A percentile compares a stretch with the other conserved stretches of the same genome.
Evolutionary conservation across 1,140 invertebrate genomes (phyloP).

Genomic region (Trypoxylus dichotomus): DNA sequence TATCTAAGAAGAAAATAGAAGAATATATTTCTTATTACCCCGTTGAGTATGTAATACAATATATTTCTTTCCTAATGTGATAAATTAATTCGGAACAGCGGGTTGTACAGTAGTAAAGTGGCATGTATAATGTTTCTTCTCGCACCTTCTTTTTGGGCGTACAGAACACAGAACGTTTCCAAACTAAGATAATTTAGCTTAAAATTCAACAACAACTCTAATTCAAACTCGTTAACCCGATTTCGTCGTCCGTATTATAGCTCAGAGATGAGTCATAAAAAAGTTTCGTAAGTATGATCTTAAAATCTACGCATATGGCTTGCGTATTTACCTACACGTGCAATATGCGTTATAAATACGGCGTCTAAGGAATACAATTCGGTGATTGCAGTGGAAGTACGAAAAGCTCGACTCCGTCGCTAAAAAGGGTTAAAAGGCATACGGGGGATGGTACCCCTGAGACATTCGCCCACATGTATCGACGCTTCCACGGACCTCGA

Average conservation of each 20-base stretch:
- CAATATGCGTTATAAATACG: background rate
- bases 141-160: too few species aligned
- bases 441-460: constrained; percentile 16
- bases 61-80: too few species aligned
- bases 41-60: too few species aligned
- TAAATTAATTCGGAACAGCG: too few species aligned
- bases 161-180: background rate
- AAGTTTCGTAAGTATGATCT: background rate
- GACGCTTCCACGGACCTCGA: background rate
- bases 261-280: background rate
- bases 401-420: background rate
- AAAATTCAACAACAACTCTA: background rate
- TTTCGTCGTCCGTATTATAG: background rate
- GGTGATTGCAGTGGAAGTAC: background rate
- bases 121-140: too few species aligned
- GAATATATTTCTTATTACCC: too few species aligned
- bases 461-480: constrained; percentile 20
- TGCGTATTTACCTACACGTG: background rate
- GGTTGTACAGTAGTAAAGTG: too few species aligned
- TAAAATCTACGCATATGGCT: background rate
- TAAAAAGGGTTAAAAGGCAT: constrained; percentile 20
- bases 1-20: too few species aligned
- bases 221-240: background rate
- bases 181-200: background rate
- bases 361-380: constrained; percentile 17